Evolutionary conservation across 2,113 vertebrate species (phyloP).

Genomic region (Channa argus): DNA sequence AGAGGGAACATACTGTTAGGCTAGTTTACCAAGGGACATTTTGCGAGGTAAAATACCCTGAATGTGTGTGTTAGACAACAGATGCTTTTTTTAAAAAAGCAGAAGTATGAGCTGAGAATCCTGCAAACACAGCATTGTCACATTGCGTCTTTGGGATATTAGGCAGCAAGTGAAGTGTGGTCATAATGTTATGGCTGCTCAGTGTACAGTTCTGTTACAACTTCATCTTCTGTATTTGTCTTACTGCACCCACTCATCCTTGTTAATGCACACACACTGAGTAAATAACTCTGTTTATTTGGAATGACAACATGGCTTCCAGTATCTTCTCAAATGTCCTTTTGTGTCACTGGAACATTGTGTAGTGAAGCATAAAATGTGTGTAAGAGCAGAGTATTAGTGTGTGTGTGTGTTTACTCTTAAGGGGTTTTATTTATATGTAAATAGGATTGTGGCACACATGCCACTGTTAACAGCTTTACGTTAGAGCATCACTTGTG

Average conservation of each 20-base stretch:
- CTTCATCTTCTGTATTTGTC: background rate
- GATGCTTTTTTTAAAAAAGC: background rate
- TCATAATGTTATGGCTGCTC: too few relatives aligned
- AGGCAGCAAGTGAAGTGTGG: too few relatives aligned
- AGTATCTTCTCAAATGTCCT: conserved; percentile 50
- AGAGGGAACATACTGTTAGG: background rate
- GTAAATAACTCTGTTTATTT: conserved; percentile 44
- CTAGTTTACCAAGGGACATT: background rate
- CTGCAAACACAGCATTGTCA: background rate
- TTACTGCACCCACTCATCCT: conserved; percentile 11
- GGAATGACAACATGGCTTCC: conserved; percentile 58
- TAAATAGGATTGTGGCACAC: background rate
- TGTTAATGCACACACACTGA: conserved; percentile 11
- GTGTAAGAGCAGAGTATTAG: background rate
- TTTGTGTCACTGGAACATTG: conserved; percentile 52
- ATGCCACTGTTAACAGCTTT: conserved; percentile 13
- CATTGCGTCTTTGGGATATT: background rate
- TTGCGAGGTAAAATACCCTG: background rate
- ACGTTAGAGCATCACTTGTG: background rate
- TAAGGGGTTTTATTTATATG: background rate
- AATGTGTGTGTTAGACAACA: background rate
- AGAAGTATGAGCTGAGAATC: background rate
- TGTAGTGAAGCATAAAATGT: conserved; percentile 44
- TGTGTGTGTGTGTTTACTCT: conserved; percentile 5
- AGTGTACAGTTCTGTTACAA: too few relatives aligned